Base-by-base conservation (phyloP, 2,888 invertebrate species). In the Mythimna ferrago region DNA sequence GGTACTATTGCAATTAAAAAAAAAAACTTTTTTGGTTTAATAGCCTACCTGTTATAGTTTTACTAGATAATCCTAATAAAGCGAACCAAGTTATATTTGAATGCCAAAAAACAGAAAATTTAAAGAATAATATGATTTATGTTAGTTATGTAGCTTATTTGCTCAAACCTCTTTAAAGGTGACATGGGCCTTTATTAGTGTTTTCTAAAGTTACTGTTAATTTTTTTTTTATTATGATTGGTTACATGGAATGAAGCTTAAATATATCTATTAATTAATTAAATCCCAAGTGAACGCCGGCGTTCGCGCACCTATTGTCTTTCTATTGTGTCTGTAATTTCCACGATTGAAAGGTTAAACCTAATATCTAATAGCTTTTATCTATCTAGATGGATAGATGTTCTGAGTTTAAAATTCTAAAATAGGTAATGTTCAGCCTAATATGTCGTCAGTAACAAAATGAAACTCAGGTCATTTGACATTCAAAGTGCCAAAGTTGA, bases 401-500 rank as follows among this genome's bases (percentile, higher is more conserved):
- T 38, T 38, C 38, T 38, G 9, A 38, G 1, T 38, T 38, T 38
- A 9, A 38, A 38, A 38, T 38, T 9, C 9, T 38, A 38, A 38
- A 38, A 9, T 38, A 38, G 44, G 2, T 44, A 11, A 48, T 32
- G 35, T 48, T 61, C 14, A 38, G 48, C n/a, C 44, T 61, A 48
- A 54, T 66, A 74, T 6, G 10, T 62, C 19, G 44, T 57, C 32
- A 26, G n/a, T n/a, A 41, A 75, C 21, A 54, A 54, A 48, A 54
- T 56, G 16, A 66, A 48, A 66, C 9, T 57, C 0, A 0, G 38
- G 38, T 63, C 32, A 66, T 57, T 77, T 66, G 41, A 77, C 21
- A 66, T 76, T 77, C 66, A 66, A 53, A 48, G 26, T 62, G 53
- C 21, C 4, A 14, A 38, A 0, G 14, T 71, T 48, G 53, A 57